Conservation (phyloP, 2,888 invertebrate species). For the Trilocha varians region DNA sequence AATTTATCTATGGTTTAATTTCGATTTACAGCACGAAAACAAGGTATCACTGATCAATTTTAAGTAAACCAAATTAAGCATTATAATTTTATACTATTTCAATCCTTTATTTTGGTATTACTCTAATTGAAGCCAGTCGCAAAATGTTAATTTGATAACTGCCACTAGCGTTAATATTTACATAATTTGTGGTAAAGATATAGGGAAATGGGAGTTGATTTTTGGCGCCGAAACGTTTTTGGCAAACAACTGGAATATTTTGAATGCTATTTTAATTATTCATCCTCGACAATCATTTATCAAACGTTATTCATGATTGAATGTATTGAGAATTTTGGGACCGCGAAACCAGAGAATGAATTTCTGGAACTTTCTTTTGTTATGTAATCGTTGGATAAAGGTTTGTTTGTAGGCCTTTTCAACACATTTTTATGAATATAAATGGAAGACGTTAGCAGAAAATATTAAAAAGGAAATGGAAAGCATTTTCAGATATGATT, state of each 20-base stretch:
- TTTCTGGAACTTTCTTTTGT: background rate
- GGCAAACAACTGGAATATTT: slow-evolving; percentile 14
- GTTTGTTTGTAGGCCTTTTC: too few relatives aligned
- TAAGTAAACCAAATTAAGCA: too few relatives aligned
- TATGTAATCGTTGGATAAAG: background rate
- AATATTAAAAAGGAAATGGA: too few relatives aligned
- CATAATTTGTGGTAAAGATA: slow-evolving; percentile 22
- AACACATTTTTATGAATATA: too few relatives aligned
- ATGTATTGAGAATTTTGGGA: background rate
- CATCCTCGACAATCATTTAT: background rate
- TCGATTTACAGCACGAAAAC: too few relatives aligned
- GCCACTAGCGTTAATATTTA: slow-evolving; percentile 20
- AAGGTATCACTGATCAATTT: too few relatives aligned
- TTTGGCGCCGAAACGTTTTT: slow-evolving; percentile 12
- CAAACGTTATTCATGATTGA: background rate
- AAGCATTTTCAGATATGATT: too few relatives aligned
- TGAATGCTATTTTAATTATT: slow-evolving; percentile 8
- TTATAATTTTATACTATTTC: slow-evolving; percentile 24
- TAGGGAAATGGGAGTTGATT: slow-evolving; percentile 3
- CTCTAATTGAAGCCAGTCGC: slow-evolving; percentile 35
- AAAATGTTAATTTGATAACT: slow-evolving; percentile 41
- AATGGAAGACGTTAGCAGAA: too few relatives aligned
- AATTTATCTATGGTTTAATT: too few relatives aligned
- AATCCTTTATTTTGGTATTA: slow-evolving; percentile 25
- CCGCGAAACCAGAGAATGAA: background rate